These are phyloP conservation scores for Acrocephalus arundinaceus DNA, from an alignment of 2,113 vertebrate genomes.

Conservation along the genomic window DNA sequence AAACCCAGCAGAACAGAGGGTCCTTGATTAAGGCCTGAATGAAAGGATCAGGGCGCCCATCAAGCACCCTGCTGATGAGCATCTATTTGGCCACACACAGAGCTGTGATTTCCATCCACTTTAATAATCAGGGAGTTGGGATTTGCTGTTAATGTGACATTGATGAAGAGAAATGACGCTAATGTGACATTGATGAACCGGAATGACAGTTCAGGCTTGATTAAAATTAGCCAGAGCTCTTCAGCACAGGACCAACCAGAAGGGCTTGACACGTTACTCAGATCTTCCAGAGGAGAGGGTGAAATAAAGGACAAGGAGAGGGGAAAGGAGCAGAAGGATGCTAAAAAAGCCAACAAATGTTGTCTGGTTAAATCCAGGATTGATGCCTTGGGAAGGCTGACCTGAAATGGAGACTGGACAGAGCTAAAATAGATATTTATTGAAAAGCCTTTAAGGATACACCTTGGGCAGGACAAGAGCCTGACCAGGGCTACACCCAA, in stretches of 20 bases:
- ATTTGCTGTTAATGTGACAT: conserved; percentile 86
- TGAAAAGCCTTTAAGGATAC: background rate
- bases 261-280: background rate
- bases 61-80: conserved; percentile 74
- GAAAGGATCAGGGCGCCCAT: conserved; percentile 68
- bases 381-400: background rate
- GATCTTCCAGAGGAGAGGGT: background rate
- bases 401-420: background rate
- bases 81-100: conserved; percentile 80
- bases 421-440: background rate
- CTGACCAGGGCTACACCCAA: background rate
- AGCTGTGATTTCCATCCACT: conserved; percentile 84
- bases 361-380: background rate
- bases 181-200: conserved; percentile 85
- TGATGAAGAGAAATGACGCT: conserved; percentile 82
- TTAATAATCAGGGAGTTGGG: conserved; percentile 85
- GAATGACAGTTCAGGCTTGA: conserved; percentile 83
- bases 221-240: conserved; percentile 86
- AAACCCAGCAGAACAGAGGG: conserved; percentile 47
- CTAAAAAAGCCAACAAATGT: background rate
- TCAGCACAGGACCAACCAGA: conserved; percentile 22
- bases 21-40: conserved; percentile 73
- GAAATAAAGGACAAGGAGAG: background rate
- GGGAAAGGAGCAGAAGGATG: background rate
- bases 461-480: background rate